Conservation (phyloP, 2,888 invertebrate genomes). For the Chrysotoxum bicinctum region DNA sequence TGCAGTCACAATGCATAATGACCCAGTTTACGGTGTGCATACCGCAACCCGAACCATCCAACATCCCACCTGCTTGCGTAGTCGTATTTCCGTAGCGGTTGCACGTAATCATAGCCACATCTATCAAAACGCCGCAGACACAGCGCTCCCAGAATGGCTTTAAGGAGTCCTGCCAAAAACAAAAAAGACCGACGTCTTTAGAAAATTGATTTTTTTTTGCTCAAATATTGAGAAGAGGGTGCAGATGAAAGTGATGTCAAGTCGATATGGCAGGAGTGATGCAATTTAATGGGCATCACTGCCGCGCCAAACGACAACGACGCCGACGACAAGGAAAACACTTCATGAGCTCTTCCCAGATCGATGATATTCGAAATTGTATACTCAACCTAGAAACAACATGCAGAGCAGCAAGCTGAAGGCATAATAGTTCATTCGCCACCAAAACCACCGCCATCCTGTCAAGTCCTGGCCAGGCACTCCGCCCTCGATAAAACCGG, state of each 20-base stretch:
- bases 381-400: conserved; percentile 74
- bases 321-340: background rate
- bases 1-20: conserved; percentile 20
- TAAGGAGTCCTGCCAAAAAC: conserved; percentile 75
- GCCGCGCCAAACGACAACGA: conserved; percentile 1
- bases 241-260: conserved; percentile 1
- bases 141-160: conserved; percentile 75
- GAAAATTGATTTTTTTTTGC: conserved; percentile 38
- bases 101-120: conserved; percentile 75
- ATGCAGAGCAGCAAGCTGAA: conserved; percentile 65
- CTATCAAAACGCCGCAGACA: conserved; percentile 69
- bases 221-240: background rate
- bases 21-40: conserved; percentile 19
- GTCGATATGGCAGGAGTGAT: conserved; percentile 10
- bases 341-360: conserved; percentile 24
- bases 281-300: conserved; percentile 15
- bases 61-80: conserved; percentile 74
- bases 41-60: background rate
- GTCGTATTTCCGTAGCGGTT: conserved; percentile 74
- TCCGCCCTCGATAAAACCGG: conserved; percentile 75
- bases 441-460: conserved; percentile 44
- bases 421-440: conserved; percentile 53
- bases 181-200: conserved; percentile 12
- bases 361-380: conserved; percentile 24
- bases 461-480: conserved; percentile 32